These are phyloP conservation scores for Azorinus chamasolen DNA, from an alignment of 2,888 invertebrate genomes.

Conservation along the genomic window DNA sequence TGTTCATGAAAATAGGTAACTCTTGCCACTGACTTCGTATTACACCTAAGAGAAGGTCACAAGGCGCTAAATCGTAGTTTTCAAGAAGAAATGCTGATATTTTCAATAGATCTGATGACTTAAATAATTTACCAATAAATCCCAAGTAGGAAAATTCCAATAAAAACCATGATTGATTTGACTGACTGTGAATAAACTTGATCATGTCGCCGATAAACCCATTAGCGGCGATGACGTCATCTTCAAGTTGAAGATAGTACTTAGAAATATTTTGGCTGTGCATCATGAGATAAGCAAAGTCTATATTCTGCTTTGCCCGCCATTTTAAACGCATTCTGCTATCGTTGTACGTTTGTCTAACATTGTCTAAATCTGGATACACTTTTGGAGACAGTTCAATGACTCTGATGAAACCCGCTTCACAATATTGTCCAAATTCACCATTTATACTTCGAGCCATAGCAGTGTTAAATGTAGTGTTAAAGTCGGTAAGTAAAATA, in stretches of 20 bases:
- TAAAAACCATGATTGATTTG: slow-evolving; percentile 59
- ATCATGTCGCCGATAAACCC: slow-evolving; percentile 82
- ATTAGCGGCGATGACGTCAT: slow-evolving; percentile 84
- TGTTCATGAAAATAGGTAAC: slow-evolving; percentile 46
- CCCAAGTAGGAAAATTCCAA: slow-evolving; percentile 74
- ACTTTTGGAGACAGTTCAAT: slow-evolving; percentile 75
- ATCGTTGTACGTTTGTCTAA: slow-evolving; percentile 83
- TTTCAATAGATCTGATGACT: slow-evolving; percentile 61
- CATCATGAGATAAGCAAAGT: slow-evolving; percentile 85
- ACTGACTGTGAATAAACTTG: slow-evolving; percentile 77
- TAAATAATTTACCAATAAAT: slow-evolving; percentile 76
- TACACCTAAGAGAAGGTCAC: slow-evolving; percentile 68
- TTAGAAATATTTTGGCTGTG: slow-evolving; percentile 80
- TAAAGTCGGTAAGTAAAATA: slow-evolving; percentile 85
- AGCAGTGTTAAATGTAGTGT: slow-evolving; percentile 71
- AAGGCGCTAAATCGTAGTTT: slow-evolving; percentile 68
- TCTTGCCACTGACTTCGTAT: slow-evolving; percentile 63
- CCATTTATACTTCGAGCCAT: slow-evolving; percentile 58
- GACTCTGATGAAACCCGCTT: slow-evolving; percentile 84
- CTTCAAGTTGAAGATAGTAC: slow-evolving; percentile 86
- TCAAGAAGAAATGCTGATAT: slow-evolving; percentile 81
- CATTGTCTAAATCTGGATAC: slow-evolving; percentile 74
- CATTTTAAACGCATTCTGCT: slow-evolving; percentile 82
- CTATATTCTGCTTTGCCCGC: slow-evolving; percentile 86
- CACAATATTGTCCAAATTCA: slow-evolving; percentile 69